These are phyloP conservation scores for Podarcis cretensis DNA, from an alignment of 2,113 vertebrate species.

Conservation along the genomic window DNA sequence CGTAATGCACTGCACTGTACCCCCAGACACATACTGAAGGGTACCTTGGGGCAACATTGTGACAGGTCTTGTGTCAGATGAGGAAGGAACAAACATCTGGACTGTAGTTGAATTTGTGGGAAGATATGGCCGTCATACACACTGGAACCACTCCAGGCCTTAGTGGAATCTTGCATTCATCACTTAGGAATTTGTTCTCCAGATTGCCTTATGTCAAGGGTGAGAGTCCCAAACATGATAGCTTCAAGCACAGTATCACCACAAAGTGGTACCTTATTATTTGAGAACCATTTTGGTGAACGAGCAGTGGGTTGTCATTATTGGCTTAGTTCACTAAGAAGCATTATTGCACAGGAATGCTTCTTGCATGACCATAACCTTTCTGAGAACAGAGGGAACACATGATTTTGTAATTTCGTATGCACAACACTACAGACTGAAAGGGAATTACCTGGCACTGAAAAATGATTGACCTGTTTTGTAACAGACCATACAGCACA, in stretches of 20 bases:
- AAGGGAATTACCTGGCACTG: constrained; percentile 13
- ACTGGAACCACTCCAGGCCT: background rate
- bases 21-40: background rate
- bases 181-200: background rate
- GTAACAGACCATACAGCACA: constrained; percentile 28
- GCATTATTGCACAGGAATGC: background rate
- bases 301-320: background rate
- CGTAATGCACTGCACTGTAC: background rate
- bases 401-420: background rate
- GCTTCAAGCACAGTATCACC: too few species aligned
- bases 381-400: constrained; percentile 1
- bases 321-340: background rate
- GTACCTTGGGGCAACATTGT: too few species aligned
- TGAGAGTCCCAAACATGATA: background rate
- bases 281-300: background rate
- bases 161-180: background rate
- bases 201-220: background rate
- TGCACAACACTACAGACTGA: constrained; percentile 21
- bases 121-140: background rate
- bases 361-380: background rate
- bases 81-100: background rate
- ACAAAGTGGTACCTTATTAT: background rate
- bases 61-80: too few species aligned
- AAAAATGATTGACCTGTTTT: constrained; percentile 44
- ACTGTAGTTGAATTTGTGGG: too few species aligned